Base-by-base conservation (phyloP, 1,140 invertebrate genomes). In the Helicoverpa armigera region DNA sequence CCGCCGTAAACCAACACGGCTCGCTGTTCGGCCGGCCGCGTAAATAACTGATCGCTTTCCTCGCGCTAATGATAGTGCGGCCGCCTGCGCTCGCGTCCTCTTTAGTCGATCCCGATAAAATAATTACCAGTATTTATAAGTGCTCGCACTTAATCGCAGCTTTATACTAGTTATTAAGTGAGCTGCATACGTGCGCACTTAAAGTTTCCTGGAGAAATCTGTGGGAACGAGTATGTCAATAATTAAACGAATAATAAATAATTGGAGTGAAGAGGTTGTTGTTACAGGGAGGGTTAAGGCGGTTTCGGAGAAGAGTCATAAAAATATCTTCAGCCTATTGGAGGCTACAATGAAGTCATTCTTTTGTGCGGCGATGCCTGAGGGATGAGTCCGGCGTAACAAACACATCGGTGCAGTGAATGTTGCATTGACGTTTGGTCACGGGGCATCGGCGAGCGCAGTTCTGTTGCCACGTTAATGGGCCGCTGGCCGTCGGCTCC, bases 361-460 rank as follows among this genome's bases (percentile, higher is more conserved):
- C 87, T 87, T 89, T 92, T 91, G 90, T 90, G 85, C 86, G 83
- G 67, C 74, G 81, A 87, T 81, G 89, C 90, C 91, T 81, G 80
- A 83, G 89, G 92, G 88, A 81, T 82, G 80, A 81, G 78, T 85
- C 79, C 74, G 81, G 65, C 63, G 77, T 70, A 79, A 82, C 70
- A 85, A 85, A 84, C 82, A 84, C 75, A 85, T 82, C 80, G 82
- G 79, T 82, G 84, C 81, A 79, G 83, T 82, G 73, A 82, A 90
- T 82, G 90, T 90, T 89, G 89, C 87, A 94, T 95, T 95, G 93
- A 94, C 89, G 94, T 95, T 95, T 95, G 91, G 94, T 94, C 92
- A 95, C 92, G 94, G 93, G 88, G 88, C 87, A 91, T 92, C 89
- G 85, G 51, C 78, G 85, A 83, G 79, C 73, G 86, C 82, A 79